phyloP scores from a whole-genome alignment of 2,113 vertebrate species.

The Chauna torquata region DNA sequence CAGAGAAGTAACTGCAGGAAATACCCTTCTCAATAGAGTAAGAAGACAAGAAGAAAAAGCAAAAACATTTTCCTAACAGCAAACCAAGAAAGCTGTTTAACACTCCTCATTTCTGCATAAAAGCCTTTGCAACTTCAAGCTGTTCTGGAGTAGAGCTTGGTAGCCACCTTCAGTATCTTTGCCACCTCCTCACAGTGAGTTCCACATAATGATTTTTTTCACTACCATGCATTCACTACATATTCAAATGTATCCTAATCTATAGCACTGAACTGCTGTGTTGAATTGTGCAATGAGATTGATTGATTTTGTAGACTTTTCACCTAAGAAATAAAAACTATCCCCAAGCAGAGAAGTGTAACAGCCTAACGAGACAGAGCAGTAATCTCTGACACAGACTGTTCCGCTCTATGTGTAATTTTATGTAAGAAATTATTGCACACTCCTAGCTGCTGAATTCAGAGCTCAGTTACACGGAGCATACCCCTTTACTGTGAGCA shows the following conservation, averaged over 20 bases:
- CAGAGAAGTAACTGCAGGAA: not conserved
- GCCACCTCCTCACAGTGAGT: not conserved
- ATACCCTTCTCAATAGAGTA: not conserved
- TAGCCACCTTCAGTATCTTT: not conserved
- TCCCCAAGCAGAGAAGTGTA: not conserved
- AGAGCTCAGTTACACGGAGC: not conserved
- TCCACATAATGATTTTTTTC: not conserved
- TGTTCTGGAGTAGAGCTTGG: not conserved
- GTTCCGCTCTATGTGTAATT: not conserved
- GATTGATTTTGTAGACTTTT: not conserved
- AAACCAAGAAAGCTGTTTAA: not conserved
- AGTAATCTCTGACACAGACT: not conserved
- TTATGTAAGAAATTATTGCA: not conserved
- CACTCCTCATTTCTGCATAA: not conserved
- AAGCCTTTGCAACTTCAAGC: not conserved
- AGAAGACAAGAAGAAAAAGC: not conserved
- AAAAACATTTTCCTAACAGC: not conserved
- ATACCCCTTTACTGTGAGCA: not conserved
- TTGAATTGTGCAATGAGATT: not conserved
- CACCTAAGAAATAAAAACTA: not conserved
- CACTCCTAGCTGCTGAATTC: not conserved
- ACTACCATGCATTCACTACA: not conserved
- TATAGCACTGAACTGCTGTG: not conserved
- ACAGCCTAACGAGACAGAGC: not conserved
- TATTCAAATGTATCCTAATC: not conserved